Percentiles rank a stretch among this genome's conserved stretches.
These are phyloP conservation scores for Clunio marinus DNA, from an alignment of 2,888 invertebrate genomes.

Conservation along the genomic window DNA sequence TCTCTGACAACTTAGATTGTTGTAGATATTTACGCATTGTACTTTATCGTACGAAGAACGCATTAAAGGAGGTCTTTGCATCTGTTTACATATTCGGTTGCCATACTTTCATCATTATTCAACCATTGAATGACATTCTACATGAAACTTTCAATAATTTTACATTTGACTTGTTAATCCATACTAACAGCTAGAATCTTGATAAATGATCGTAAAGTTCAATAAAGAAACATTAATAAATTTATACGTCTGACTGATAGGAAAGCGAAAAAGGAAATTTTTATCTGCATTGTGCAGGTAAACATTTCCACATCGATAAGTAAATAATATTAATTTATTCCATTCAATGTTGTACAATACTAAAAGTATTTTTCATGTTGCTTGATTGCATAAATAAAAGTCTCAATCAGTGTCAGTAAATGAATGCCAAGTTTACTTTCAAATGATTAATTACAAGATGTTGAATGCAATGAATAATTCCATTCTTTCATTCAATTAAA, in stretches of 20 bases:
- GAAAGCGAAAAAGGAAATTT: neutral
- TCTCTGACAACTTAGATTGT: slow-evolving; percentile 1
- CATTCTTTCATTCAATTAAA: too few species aligned
- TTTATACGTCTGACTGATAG: slow-evolving; percentile 32
- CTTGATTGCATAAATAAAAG: slow-evolving; percentile 24
- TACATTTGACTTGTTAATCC: slow-evolving; percentile 32
- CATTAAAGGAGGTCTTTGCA: too few species aligned
- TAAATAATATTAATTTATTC: too few species aligned
- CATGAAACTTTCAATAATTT: slow-evolving; percentile 33
- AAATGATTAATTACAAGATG: slow-evolving; percentile 1
- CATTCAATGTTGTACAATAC: too few species aligned
- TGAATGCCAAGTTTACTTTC: slow-evolving; percentile 25
- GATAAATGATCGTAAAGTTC: slow-evolving; percentile 29
- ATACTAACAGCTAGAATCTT: slow-evolving; percentile 28
- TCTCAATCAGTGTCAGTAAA: slow-evolving; percentile 24
- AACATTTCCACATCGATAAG: too few species aligned
- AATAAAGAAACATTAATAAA: slow-evolving; percentile 31
- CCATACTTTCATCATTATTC: slow-evolving; percentile 27
- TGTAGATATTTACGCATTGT: too few species aligned
- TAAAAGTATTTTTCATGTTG: slow-evolving; percentile 1
- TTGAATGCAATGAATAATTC: too few species aligned
- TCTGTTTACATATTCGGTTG: slow-evolving; percentile 31
- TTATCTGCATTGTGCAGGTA: neutral
- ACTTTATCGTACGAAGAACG: neutral
- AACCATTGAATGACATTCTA: neutral